phyloP scores from a whole-genome alignment of 2,888 invertebrate genomes.

The Agonopterix arenella region DNA sequence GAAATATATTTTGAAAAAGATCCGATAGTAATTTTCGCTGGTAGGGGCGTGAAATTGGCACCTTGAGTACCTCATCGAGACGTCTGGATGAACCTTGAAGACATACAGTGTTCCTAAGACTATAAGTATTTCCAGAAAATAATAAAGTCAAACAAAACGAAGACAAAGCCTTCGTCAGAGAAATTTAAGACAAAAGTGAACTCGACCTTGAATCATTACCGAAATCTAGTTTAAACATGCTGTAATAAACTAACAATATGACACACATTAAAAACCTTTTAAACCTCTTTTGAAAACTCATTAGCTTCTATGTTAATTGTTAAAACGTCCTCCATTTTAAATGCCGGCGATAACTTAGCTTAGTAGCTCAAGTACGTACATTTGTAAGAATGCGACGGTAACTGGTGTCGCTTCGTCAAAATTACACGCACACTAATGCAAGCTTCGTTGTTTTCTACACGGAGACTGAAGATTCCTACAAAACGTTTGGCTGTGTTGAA shows the following conservation, averaged over 20 bases:
- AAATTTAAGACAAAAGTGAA: too few species aligned
- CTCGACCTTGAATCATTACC: too few species aligned
- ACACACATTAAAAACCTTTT: not conserved
- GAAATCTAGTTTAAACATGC: not conserved
- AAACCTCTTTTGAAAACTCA: constrained; percentile 4
- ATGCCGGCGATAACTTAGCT: constrained; percentile 8
- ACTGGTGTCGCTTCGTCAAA: not conserved
- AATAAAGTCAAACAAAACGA: too few species aligned
- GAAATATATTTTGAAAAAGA: too few species aligned
- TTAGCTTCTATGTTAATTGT: constrained; percentile 8
- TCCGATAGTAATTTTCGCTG: too few species aligned
- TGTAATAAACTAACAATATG: not conserved
- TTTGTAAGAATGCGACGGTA: not conserved
- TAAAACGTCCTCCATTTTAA: constrained; percentile 10
- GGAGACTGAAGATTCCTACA: too few species aligned
- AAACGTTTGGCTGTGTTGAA: too few species aligned
- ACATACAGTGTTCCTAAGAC: too few species aligned
- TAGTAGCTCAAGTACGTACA: not conserved
- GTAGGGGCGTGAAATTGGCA: not conserved
- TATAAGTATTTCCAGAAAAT: too few species aligned
- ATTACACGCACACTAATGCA: not conserved
- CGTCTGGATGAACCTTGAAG: too few species aligned
- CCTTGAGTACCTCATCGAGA: not conserved
- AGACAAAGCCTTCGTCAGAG: too few species aligned
- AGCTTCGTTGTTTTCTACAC: too few species aligned